These are phyloP conservation scores for Tapirus indicus DNA, from an alignment of 2,797 vertebrate genomes.

Conservation along the genomic window DNA sequence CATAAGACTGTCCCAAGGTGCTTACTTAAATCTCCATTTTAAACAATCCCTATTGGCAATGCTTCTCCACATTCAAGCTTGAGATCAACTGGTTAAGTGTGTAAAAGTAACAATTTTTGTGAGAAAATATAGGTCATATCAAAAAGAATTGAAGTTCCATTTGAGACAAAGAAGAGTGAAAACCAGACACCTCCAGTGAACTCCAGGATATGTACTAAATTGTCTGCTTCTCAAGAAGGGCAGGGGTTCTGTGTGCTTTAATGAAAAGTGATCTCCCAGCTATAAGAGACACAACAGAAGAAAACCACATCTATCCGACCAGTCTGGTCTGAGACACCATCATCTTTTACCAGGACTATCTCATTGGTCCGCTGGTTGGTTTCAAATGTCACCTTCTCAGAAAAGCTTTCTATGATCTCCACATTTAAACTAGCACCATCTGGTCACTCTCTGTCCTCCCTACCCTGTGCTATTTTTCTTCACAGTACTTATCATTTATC, in stretches of 20 bases:
- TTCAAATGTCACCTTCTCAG: not conserved
- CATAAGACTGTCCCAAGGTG: not conserved
- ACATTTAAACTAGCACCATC: not conserved
- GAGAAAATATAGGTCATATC: not conserved
- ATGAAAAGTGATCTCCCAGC: not conserved
- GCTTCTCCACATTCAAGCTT: not conserved
- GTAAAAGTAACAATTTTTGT: constrained; percentile 6
- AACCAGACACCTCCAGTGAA: not conserved
- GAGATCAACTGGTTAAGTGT: not conserved
- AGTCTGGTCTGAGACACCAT: not conserved
- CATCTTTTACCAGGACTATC: not conserved
- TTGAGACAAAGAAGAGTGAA: constrained; percentile 6
- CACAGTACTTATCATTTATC: not conserved
- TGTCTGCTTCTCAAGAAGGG: not conserved
- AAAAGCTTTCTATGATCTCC: not conserved
- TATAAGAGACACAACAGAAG: not conserved
- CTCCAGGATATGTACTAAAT: not conserved
- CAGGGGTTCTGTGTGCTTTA: not conserved
- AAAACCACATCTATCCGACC: not conserved
- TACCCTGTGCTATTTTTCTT: not conserved
- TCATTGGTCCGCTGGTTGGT: not conserved
- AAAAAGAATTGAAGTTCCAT: not conserved
- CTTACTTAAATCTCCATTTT: not conserved
- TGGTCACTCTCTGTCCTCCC: not conserved
- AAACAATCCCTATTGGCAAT: not conserved